A percentile compares a stretch with the other conserved stretches of the same genome.
Conservation (phyloP, 2,113 vertebrate species). For the Pygoscelis antarcticus region DNA sequence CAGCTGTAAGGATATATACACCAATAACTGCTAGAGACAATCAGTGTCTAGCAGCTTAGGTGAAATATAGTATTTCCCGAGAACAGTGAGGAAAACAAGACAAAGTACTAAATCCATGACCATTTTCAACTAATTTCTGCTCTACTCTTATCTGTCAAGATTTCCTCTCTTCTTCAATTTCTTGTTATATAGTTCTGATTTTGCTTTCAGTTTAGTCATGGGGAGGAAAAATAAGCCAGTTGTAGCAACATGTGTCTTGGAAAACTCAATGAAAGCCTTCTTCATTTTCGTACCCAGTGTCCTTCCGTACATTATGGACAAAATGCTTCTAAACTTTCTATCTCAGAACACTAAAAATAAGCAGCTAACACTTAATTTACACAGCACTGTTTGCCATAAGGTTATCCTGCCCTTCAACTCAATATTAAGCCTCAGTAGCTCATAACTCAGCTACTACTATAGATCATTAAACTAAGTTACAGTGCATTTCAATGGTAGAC, state of each 20-base stretch:
- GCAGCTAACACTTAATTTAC: not conserved
- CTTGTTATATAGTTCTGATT: not conserved
- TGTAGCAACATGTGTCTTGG: not conserved
- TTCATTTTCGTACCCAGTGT: not conserved
- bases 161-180: not conserved
- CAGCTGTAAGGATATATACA: not conserved
- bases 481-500: not conserved
- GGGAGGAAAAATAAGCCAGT: not conserved
- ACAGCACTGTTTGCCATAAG: not conserved
- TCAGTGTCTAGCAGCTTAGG: not conserved
- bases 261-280: not conserved
- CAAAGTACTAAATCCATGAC: not conserved
- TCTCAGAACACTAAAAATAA: not conserved
- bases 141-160: not conserved
- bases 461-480: not conserved
- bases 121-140: not conserved
- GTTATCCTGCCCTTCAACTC: not conserved
- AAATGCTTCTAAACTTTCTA: not conserved
- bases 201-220: not conserved
- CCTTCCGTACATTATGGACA: not conserved
- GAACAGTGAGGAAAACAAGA: not conserved
- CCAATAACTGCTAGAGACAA: not conserved
- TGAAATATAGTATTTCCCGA: not conserved
- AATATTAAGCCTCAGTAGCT: not conserved
- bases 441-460: not conserved